Evolutionary conservation across 1,140 invertebrate genomes (phyloP).

Genomic region (Apis dorsata): DNA sequence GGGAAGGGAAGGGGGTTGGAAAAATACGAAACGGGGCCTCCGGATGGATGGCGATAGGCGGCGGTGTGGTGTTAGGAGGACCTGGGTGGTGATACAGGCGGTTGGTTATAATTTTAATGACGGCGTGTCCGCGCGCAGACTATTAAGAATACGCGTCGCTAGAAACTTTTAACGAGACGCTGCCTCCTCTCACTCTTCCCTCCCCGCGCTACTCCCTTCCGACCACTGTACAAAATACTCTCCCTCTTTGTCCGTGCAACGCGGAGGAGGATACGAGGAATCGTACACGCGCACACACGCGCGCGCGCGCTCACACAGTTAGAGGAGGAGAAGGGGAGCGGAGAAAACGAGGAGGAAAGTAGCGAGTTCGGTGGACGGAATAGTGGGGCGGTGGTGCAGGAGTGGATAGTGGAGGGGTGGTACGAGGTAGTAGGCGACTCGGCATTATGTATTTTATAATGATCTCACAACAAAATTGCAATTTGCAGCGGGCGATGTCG

Average conservation of each 20-base stretch:
- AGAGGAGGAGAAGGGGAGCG: conserved; percentile 19
- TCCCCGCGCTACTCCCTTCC: conserved; percentile 56
- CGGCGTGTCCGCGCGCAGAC: conserved; percentile 79
- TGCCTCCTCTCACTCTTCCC: conserved; percentile 60
- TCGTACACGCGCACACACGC: too few species aligned
- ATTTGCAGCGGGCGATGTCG: conserved; percentile 75
- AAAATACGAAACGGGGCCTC: conserved; percentile 41
- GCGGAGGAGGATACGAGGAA: background rate
- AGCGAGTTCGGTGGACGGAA: conserved; percentile 46
- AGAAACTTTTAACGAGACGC: conserved; percentile 81
- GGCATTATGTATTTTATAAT: conserved; percentile 80
- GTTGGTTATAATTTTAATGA: conserved; percentile 81
- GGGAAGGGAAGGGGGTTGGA: conserved; percentile 46
- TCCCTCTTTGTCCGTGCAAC: conserved; percentile 9
- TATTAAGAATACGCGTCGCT: conserved; percentile 81
- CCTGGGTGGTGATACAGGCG: conserved; percentile 64
- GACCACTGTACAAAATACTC: conserved; percentile 37
- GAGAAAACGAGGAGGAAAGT: conserved; percentile 48
- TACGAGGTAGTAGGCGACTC: conserved; percentile 60
- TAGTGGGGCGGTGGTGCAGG: conserved; percentile 44
- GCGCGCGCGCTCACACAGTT: background rate
- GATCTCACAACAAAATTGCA: conserved; percentile 79
- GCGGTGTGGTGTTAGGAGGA: conserved; percentile 27
- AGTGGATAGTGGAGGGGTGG: background rate
- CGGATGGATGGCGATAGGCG: conserved; percentile 30